Percentiles rank a stretch among this genome's conserved stretches.
Conservation (phyloP, 2,797 vertebrate species). For the Australoheros facetus region DNA sequence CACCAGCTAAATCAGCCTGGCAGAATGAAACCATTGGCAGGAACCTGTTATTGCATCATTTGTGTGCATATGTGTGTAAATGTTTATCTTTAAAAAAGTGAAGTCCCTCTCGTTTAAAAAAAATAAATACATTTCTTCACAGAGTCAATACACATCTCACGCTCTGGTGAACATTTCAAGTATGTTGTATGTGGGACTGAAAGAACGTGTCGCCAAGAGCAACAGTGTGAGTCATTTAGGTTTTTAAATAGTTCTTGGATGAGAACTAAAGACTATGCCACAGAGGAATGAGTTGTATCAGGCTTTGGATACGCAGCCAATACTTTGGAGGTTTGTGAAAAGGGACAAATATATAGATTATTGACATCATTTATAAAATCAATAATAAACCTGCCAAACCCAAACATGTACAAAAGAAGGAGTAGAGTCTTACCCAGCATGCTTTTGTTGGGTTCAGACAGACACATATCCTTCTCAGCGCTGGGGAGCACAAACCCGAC, state of each 20-base stretch:
- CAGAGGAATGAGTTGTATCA: neutral
- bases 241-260: conserved; percentile 23
- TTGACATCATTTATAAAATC: neutral
- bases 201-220: neutral
- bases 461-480: conserved; percentile 96
- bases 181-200: neutral
- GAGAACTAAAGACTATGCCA: neutral
- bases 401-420: neutral
- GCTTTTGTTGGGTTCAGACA: conserved; percentile 96
- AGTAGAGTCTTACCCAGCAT: conserved; percentile 89
- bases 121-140: neutral
- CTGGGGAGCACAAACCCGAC: conserved; percentile 97
- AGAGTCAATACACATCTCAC: neutral
- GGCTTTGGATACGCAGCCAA: neutral
- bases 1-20: neutral
- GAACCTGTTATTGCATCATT: neutral
- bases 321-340: neutral
- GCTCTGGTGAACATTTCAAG: neutral
- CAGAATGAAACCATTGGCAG: neutral
- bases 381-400: neutral
- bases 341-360: neutral
- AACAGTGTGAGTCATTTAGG: conserved; percentile 18
- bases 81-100: neutral
- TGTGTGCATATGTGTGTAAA: neutral
- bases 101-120: neutral